Evolutionary conservation across 2,888 invertebrate genomes (phyloP).

Genomic region (Notodonta dromedarius): DNA sequence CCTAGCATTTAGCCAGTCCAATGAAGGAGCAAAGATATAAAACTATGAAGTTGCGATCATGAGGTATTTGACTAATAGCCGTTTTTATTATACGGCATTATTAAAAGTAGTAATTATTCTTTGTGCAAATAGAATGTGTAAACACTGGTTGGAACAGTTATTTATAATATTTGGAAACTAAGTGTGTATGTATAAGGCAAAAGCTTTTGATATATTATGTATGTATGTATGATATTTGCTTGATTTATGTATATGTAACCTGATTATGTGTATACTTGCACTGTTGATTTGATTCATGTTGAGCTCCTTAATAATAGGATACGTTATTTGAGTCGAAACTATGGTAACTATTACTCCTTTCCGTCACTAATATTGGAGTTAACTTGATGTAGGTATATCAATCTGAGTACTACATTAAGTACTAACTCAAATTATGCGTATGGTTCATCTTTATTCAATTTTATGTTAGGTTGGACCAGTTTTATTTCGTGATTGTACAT

Average conservation of each 20-base stretch:
- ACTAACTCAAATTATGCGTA: neutral
- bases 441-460: neutral
- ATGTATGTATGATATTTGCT: conserved; percentile 13
- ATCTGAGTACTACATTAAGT: neutral
- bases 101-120: conserved; percentile 9
- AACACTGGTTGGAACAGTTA: neutral
- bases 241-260: conserved; percentile 10
- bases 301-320: neutral
- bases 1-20: neutral
- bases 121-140: conserved; percentile 12
- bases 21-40: neutral
- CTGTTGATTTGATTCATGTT: conserved; percentile 2
- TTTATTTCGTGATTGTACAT: neutral
- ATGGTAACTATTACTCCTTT: neutral
- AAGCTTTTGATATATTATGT: conserved; percentile 18
- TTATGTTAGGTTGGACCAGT: too few relatives aligned
- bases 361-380: neutral
- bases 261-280: conserved; percentile 1
- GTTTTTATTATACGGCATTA: conserved; percentile 7
- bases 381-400: neutral
- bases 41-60: conserved; percentile 5
- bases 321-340: neutral
- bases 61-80: conserved; percentile 10
- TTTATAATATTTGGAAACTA: conserved; percentile 13
- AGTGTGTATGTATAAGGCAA: conserved; percentile 17